Conservation (phyloP, 2,797 vertebrate genomes). For the Clarias pachynema region DNA sequence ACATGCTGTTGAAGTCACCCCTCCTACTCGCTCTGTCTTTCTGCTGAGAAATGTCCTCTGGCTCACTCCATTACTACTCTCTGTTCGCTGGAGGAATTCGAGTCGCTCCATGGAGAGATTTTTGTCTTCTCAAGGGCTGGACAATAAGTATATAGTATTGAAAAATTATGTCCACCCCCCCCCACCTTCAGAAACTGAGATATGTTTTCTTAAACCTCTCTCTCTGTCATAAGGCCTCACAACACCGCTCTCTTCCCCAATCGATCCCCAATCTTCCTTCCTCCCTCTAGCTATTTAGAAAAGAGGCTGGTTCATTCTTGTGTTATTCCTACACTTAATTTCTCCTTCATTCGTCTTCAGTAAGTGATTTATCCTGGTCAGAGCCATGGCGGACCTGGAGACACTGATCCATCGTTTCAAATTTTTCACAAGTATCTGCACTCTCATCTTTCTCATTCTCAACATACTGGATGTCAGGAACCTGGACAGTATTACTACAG, state of each 20-base stretch:
- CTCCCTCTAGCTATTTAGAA: background rate
- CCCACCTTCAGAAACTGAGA: background rate
- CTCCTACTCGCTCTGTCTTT: constrained; percentile 45
- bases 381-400: background rate
- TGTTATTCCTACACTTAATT: constrained; percentile 76
- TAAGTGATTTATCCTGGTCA: background rate
- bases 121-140: background rate
- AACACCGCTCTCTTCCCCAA: background rate
- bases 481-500: constrained; percentile 19
- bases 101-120: constrained; percentile 5
- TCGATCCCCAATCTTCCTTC: background rate
- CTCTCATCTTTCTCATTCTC: background rate
- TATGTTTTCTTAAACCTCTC: background rate
- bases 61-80: constrained; percentile 10
- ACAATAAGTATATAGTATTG: background rate
- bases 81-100: background rate
- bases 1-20: constrained; percentile 12
- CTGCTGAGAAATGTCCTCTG: constrained; percentile 50
- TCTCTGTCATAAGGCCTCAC: background rate
- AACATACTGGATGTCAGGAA: constrained; percentile 36
- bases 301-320: constrained; percentile 40
- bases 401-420: background rate
- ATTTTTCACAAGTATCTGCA: constrained; percentile 66
- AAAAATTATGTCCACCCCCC: too few relatives aligned
- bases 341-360: constrained; percentile 71